Percentiles rank a stretch among this genome's conserved stretches.
Evolutionary conservation across 2,888 invertebrate genomes (phyloP).

Genomic region (Cabera pusaria): DNA sequence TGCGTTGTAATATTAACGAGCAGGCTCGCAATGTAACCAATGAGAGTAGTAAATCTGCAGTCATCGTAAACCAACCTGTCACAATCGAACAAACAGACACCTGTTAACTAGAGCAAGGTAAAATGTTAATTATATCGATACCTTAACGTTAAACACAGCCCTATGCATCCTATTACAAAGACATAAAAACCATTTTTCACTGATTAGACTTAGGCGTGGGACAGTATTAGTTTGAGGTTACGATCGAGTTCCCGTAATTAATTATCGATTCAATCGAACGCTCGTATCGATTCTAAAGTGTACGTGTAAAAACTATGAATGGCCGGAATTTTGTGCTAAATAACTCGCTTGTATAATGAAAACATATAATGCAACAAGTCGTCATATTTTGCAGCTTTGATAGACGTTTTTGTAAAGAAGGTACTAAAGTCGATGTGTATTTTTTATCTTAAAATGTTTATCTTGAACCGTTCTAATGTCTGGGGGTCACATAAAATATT

Average conservation of each 20-base stretch:
- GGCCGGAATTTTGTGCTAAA: conserved; percentile 45
- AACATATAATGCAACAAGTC: conserved; percentile 6
- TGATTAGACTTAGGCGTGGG: conserved; percentile 49
- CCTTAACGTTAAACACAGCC: conserved; percentile 48
- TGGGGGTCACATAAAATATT: too few species aligned
- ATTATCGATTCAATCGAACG: conserved; percentile 57
- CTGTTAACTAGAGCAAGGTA: conserved; percentile 68
- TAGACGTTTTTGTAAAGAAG: too few species aligned
- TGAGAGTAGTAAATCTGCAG: conserved; percentile 19
- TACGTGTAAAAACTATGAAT: conserved; percentile 52
- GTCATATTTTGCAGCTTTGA: too few species aligned
- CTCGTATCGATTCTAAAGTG: conserved; percentile 51
- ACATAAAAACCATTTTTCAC: conserved; percentile 38
- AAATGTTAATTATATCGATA: conserved; percentile 62
- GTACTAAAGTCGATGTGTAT: too few species aligned
- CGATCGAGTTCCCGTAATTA: conserved; percentile 60
- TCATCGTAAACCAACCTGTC: conserved; percentile 34
- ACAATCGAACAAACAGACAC: conserved; percentile 34
- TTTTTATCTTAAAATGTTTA: too few species aligned
- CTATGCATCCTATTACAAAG: conserved; percentile 31
- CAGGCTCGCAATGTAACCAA: conserved; percentile 9
- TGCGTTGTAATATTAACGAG: conserved; percentile 7
- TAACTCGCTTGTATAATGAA: conserved; percentile 18
- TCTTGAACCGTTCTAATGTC: too few species aligned
- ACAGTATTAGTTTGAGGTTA: conserved; percentile 68